phyloP scores from a whole-genome alignment of 92 coral and sea anemone genomes.

The Epizoanthus illoricatus region DNA sequence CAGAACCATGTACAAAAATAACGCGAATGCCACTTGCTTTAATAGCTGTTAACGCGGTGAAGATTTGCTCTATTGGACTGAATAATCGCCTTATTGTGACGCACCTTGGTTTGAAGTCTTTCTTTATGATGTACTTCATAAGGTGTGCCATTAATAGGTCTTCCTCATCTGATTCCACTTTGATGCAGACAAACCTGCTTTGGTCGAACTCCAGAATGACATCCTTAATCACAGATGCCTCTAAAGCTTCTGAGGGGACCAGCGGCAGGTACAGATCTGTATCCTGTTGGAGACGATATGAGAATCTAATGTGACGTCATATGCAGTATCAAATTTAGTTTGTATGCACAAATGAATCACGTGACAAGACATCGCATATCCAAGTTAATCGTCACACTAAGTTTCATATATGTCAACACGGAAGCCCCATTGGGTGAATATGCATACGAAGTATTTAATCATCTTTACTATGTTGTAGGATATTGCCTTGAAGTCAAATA shows the following conservation, averaged over 20 bases:
- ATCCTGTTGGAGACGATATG: conserved; percentile 14
- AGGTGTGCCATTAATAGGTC: conserved; percentile 64
- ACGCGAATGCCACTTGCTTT: conserved; percentile 62
- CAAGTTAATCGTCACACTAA: too few relatives aligned
- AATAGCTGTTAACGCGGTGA: conserved; percentile 60
- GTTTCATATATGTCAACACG: too few relatives aligned
- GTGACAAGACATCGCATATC: too few relatives aligned
- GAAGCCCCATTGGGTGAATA: too few relatives aligned
- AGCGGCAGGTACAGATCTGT: conserved; percentile 51
- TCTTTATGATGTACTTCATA: conserved; percentile 38
- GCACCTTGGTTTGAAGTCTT: conserved; percentile 52
- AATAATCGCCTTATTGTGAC: conserved; percentile 34
- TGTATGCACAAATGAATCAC: too few relatives aligned
- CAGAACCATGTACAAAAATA: conserved; percentile 58
- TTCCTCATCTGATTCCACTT: conserved; percentile 50
- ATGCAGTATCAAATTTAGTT: too few relatives aligned
- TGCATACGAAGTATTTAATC: too few relatives aligned
- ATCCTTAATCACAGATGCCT: conserved; percentile 58
- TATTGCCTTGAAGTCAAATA: too few relatives aligned
- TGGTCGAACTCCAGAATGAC: conserved; percentile 66
- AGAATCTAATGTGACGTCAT: neutral
- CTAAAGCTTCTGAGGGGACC: conserved; percentile 62
- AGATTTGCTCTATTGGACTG: conserved; percentile 45
- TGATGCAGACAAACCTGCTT: conserved; percentile 73
- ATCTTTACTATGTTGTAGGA: too few relatives aligned